phyloP scores from a whole-genome alignment of 2,797 vertebrate species.

The Scolopax bukidnonensis region DNA sequence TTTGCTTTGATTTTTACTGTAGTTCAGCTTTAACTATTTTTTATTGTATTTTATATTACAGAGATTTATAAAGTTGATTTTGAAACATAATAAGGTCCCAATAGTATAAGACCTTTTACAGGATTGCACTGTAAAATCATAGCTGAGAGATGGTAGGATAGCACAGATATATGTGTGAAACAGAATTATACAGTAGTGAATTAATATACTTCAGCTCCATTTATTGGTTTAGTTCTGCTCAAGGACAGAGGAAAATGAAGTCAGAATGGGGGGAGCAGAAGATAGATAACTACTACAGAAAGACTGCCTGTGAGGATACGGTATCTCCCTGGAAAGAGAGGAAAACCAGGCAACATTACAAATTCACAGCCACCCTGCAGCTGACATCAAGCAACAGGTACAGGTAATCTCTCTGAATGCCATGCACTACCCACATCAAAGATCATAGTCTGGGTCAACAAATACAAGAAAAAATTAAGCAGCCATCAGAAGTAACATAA shows the following conservation, averaged over 20 bases:
- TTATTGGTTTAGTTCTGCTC: not conserved
- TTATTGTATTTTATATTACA: not conserved
- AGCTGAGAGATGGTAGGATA: not conserved
- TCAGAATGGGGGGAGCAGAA: not conserved
- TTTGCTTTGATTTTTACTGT: not conserved
- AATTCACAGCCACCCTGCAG: not conserved
- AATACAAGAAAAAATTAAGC: not conserved
- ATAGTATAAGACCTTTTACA: not conserved
- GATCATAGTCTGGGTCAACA: not conserved
- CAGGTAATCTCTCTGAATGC: not conserved
- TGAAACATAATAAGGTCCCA: not conserved
- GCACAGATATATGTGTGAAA: not conserved
- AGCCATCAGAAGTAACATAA: not conserved
- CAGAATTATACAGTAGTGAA: not conserved
- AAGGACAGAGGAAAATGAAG: not conserved
- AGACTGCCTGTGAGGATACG: not conserved
- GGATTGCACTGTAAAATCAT: not conserved
- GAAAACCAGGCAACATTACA: not conserved
- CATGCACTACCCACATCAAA: not conserved
- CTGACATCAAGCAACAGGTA: not conserved
- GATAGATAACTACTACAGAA: not conserved
- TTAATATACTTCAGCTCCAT: not conserved
- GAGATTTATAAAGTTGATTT: not conserved
- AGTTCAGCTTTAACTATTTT: not conserved
- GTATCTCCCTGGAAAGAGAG: accelerated